These are phyloP conservation scores for Megalurothrips usitatus DNA, from an alignment of 2,888 invertebrate genomes.

Conservation along the genomic window DNA sequence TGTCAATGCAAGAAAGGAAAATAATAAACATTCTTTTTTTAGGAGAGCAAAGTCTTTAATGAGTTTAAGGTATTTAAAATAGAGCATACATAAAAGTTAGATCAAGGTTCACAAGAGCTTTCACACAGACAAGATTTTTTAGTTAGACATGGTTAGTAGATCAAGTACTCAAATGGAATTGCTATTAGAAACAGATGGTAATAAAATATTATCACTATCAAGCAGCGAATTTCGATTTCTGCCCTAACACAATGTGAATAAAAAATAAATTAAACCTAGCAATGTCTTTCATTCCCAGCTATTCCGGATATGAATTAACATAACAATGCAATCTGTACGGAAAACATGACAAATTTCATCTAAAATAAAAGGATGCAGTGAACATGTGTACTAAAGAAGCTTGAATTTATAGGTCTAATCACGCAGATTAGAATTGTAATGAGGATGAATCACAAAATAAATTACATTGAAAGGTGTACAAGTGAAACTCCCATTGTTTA, in stretches of 20 bases:
- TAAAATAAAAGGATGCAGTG: neutral
- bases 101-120: neutral
- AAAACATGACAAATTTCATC: neutral
- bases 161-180: neutral
- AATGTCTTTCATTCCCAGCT: neutral
- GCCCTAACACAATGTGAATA: neutral
- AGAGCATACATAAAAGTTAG: conserved; percentile 4
- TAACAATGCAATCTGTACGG: neutral
- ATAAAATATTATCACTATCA: neutral
- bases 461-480: neutral
- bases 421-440: neutral
- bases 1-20: no score
- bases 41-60: neutral
- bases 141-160: neutral
- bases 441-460: neutral
- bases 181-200: neutral
- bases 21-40: no score
- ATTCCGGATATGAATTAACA: neutral
- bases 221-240: neutral
- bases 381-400: neutral
- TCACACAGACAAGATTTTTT: neutral
- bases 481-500: neutral
- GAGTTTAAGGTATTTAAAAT: conserved; percentile 13
- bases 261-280: neutral
- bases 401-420: neutral